phyloP scores from a whole-genome alignment of 2,797 vertebrate genomes.

The Furcifer pardalis region DNA sequence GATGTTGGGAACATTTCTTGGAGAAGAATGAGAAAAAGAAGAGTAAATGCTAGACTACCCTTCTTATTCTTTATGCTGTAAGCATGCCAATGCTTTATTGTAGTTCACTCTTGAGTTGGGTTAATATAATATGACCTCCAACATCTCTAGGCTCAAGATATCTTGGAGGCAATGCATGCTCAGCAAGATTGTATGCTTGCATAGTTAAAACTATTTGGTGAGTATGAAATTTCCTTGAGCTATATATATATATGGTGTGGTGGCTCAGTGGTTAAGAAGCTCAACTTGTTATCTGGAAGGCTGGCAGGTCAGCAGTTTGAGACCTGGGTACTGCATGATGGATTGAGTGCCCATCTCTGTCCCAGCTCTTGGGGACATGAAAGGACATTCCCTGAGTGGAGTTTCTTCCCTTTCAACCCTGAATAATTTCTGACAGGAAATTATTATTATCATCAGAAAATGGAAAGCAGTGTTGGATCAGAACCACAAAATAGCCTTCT shows the following conservation, averaged over 20 bases:
- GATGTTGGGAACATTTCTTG: neutral
- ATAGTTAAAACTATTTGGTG: neutral
- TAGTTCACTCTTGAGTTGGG: neutral
- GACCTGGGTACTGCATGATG: no score
- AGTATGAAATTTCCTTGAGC: slow-evolving; percentile 12
- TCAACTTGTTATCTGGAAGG: no score
- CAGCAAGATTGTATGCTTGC: neutral
- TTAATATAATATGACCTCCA: neutral
- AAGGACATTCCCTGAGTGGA: no score
- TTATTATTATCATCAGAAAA: no score
- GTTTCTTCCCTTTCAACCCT: no score
- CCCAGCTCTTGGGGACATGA: no score
- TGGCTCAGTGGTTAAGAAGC: no score
- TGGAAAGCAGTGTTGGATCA: slow-evolving; percentile 35
- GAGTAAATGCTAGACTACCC: slow-evolving; percentile 24
- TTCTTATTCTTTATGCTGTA: neutral
- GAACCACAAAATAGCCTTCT: neutral
- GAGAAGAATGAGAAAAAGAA: neutral
- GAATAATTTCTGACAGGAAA: no score
- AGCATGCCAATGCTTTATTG: neutral
- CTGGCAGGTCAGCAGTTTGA: no score
- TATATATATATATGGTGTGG: no score
- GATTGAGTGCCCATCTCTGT: no score
- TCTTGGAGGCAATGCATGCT: neutral
- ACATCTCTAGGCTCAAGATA: neutral